Evolutionary conservation across 2,113 vertebrate species (phyloP), one percentile per base, ranked within the genome.

Genomic region (Pogonocichla stellata): DNA sequence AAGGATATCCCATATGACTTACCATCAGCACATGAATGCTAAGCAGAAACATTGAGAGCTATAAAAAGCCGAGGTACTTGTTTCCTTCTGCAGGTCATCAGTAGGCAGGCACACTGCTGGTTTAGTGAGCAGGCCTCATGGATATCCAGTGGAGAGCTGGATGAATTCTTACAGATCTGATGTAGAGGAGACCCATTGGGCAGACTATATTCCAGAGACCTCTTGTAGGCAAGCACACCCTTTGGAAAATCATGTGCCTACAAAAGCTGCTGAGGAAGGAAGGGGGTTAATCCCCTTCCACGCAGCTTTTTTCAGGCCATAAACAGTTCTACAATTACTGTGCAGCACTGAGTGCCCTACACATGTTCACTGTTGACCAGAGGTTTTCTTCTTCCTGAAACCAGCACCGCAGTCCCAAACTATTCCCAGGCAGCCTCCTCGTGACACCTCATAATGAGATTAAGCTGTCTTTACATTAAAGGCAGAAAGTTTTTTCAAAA

Each of bases 1-100:
- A 87, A 87, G 69, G 83, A n/a, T 93, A 58, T 87, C 61, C 78
- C 48, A 48, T 74, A 53, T 79, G 86, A 89, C 77, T 94, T 56
- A 66, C 80, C 82, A 29, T 56, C 65, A 81, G 48, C 42, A 73
- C 78, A 47, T 87, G 69, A 91, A 71, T 60, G 43, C 65, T 67
- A 71, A 65, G 83, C 22, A 51, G 36, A 67, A 60, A 14, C 40
- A 34, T 2, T 0, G 0, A 78, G 43, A 69, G 38, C 69, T 86
- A 80, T 81, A 51, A 86, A 84, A 94, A 80, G 43, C 67, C 7
- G 13, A 51, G 42, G 28, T 53, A 42, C 29, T 26, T 80, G 57
- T 93, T 94, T 81, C 15, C 31, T 89, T 71, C 25, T 48, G 60
- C 4, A 11, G 29, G 26, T 74, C 53, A 48, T 38, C 67, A 31